These are phyloP conservation scores for Collichthys lucidus DNA, from an alignment of 2,113 vertebrate species.

Conservation along the genomic window DNA sequence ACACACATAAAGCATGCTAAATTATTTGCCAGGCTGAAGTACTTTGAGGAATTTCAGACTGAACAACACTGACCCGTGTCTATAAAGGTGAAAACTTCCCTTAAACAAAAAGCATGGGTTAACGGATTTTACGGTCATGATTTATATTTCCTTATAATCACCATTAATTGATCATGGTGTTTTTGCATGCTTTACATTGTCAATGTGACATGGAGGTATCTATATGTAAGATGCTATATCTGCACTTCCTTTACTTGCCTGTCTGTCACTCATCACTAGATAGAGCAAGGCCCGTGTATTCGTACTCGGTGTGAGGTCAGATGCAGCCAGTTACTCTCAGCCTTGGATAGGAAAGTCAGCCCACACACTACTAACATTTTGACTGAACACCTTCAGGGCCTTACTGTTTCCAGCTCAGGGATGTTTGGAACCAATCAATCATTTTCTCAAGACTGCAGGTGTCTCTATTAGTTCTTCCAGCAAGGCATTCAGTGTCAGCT, in stretches of 20 bases:
- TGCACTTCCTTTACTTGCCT: not conserved
- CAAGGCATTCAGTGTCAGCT: not conserved
- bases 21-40: not conserved
- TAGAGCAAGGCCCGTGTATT: not conserved
- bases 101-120: not conserved
- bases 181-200: not conserved
- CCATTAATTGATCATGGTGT: slow-evolving; percentile 1
- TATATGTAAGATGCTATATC: not conserved
- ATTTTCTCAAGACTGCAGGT: slow-evolving; percentile 6
- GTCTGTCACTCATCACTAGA: slow-evolving; percentile 24
- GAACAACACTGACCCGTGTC: no score
- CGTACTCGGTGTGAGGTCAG: not conserved
- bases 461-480: not conserved
- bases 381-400: slow-evolving; percentile 46
- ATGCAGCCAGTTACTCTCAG: slow-evolving; percentile 21
- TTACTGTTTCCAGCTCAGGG: slow-evolving; percentile 20
- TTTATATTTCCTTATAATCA: slow-evolving; percentile 22
- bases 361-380: slow-evolving; percentile 40
- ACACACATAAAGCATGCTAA: not conserved
- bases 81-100: not conserved
- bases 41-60: not conserved
- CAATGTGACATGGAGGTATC: slow-evolving; percentile 9
- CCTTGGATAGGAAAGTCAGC: slow-evolving; percentile 22
- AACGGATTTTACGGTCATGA: slow-evolving; percentile 8
- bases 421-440: slow-evolving; percentile 7